Evolutionary conservation across 1,140 invertebrate genomes (phyloP).

Genomic region (Pseudomyrmex dendroicus): DNA sequence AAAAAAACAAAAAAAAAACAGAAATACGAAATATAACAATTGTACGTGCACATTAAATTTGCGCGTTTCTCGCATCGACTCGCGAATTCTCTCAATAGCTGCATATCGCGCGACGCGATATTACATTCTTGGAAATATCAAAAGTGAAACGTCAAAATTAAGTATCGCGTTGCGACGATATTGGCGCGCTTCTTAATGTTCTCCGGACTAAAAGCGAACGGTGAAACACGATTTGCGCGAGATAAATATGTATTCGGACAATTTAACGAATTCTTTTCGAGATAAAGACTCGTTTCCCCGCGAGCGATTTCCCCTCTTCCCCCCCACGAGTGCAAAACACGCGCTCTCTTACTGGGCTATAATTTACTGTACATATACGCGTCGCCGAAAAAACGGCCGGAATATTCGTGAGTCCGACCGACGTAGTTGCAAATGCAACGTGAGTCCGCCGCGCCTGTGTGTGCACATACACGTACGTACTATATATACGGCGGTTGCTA

Average conservation of each 20-base stretch:
- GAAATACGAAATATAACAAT: too few species aligned
- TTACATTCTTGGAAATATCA: neutral
- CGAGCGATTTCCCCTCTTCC: neutral
- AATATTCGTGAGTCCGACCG: constrained; percentile 31
- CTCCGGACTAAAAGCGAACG: neutral
- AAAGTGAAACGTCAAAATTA: constrained; percentile 10
- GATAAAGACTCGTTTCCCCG: neutral
- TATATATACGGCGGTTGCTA: constrained; percentile 23
- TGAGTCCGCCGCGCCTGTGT: neutral
- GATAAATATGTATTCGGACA: neutral
- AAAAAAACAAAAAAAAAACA: neutral
- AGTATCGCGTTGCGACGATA: neutral
- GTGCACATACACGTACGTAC: neutral
- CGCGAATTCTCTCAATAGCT: neutral
- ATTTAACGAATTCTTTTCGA: constrained; percentile 36
- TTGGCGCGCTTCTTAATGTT: neutral
- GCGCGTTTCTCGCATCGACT: neutral
- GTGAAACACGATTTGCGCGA: neutral
- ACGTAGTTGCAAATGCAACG: neutral
- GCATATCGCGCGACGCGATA: neutral
- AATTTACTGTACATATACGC: constrained; percentile 64
- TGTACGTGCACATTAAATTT: too few species aligned
- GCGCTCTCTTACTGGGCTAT: constrained; percentile 35
- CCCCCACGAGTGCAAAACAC: neutral
- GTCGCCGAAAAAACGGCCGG: constrained; percentile 28